Conservation (phyloP, 2,113 vertebrate genomes). For the Calonectris borealis region DNA sequence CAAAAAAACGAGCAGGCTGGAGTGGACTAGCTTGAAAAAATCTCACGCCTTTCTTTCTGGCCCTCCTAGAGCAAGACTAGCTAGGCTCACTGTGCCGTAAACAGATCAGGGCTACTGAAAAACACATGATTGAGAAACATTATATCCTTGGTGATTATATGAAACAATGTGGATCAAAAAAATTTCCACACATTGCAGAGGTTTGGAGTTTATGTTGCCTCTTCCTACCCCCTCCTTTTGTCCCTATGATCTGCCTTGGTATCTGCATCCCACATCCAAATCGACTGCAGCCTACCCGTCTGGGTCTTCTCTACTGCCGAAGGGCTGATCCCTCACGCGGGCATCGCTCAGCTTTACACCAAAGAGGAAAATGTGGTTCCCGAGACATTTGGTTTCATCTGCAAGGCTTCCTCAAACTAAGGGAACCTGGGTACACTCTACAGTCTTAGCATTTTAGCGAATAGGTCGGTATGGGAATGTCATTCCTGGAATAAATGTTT, state of each 20-base stretch:
- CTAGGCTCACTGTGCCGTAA: rapidly evolving
- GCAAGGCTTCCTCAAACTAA: neutral
- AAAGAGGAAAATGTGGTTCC: neutral
- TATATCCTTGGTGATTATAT: neutral
- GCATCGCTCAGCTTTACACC: neutral
- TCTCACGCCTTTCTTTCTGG: neutral
- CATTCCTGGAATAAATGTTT: slow-evolving; percentile 82
- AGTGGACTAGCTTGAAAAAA: neutral
- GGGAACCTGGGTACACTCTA: rapidly evolving
- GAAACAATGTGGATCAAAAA: neutral
- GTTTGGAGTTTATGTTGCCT: neutral
- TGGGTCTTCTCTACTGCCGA: neutral
- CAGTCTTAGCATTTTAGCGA: slow-evolving; percentile 64
- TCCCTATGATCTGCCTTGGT: neutral
- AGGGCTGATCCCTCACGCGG: rapidly evolving
- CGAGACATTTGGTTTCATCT: neutral
- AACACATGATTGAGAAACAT: rapidly evolving
- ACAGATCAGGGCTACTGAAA: neutral
- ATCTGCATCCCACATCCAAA: neutral
- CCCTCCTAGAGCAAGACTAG: neutral
- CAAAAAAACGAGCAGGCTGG: neutral
- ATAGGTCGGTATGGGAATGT: slow-evolving; percentile 87
- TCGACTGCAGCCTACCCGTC: rapidly evolving
- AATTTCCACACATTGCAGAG: rapidly evolving
- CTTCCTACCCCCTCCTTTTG: neutral